Evolutionary conservation across 2,888 invertebrate genomes (phyloP).

Genomic region (Cryptocephalus moraei): DNA sequence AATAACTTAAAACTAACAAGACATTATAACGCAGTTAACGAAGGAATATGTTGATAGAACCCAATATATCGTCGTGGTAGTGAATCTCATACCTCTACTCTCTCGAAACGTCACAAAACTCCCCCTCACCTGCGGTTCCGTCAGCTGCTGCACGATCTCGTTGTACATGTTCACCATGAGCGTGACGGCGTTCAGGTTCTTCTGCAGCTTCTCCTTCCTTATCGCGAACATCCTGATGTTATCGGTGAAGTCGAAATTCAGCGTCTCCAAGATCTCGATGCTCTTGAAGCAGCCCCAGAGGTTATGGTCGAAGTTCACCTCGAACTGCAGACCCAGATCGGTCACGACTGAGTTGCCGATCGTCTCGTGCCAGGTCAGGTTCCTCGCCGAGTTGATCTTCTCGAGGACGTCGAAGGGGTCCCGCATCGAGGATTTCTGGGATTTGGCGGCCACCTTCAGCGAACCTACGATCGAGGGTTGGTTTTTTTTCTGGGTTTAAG

Average conservation of each 20-base stretch:
- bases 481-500: too few relatives aligned
- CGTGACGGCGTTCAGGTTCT: slow-evolving; percentile 52
- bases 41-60: too few relatives aligned
- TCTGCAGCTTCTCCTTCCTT: slow-evolving; percentile 53
- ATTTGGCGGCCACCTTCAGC: too few relatives aligned
- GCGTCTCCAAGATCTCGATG: slow-evolving; percentile 62
- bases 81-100: too few relatives aligned
- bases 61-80: too few relatives aligned
- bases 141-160: slow-evolving; percentile 50
- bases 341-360: slow-evolving; percentile 56
- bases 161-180: slow-evolving; percentile 57
- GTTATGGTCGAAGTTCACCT: slow-evolving; percentile 53
- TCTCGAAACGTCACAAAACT: too few relatives aligned
- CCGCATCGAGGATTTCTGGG: too few relatives aligned
- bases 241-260: slow-evolving; percentile 50
- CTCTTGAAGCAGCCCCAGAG: slow-evolving; percentile 61
- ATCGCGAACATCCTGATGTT: slow-evolving; percentile 46
- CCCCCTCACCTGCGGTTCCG: slow-evolving; percentile 53
- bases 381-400: slow-evolving; percentile 24
- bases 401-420: too few relatives aligned
- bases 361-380: slow-evolving; percentile 57
- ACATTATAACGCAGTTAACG: too few relatives aligned
- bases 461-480: too few relatives aligned
- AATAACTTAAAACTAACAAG: too few relatives aligned
- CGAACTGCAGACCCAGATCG: slow-evolving; percentile 56